Evolutionary conservation across 2,113 vertebrate genomes (phyloP).

Genomic region (Peromyscus californicus): DNA sequence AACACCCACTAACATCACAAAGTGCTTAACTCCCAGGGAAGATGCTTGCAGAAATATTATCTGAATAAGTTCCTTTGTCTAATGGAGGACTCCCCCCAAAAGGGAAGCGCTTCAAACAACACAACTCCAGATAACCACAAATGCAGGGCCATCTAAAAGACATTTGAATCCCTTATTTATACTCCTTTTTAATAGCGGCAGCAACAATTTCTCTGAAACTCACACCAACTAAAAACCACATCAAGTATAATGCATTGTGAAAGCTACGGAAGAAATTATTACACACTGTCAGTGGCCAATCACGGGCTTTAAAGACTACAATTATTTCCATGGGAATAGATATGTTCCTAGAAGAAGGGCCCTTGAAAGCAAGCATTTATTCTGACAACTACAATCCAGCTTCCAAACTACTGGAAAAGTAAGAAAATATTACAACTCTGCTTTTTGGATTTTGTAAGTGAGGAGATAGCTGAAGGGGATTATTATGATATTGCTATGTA

Average conservation of each 20-base stretch:
- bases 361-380: not conserved
- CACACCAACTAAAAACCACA: not conserved
- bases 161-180: not conserved
- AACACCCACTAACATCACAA: not conserved
- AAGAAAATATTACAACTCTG: not conserved
- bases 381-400: not conserved
- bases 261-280: not conserved
- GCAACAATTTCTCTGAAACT: not conserved
- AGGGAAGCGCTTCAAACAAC: not conserved
- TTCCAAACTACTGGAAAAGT: not conserved
- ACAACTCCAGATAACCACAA: not conserved
- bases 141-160: not conserved
- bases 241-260: not conserved
- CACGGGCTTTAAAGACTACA: not conserved
- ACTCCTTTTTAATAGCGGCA: not conserved
- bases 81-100: not conserved
- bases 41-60: not conserved
- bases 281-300: not conserved
- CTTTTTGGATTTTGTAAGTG: not conserved
- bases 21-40: not conserved
- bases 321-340: not conserved
- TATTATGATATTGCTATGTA: not conserved
- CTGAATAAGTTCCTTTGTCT: not conserved
- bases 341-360: not conserved
- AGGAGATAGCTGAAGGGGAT: constrained; percentile 14